Base-by-base conservation (phyloP, 2,797 vertebrate genomes). In the Acanthurus leucopareius region DNA sequence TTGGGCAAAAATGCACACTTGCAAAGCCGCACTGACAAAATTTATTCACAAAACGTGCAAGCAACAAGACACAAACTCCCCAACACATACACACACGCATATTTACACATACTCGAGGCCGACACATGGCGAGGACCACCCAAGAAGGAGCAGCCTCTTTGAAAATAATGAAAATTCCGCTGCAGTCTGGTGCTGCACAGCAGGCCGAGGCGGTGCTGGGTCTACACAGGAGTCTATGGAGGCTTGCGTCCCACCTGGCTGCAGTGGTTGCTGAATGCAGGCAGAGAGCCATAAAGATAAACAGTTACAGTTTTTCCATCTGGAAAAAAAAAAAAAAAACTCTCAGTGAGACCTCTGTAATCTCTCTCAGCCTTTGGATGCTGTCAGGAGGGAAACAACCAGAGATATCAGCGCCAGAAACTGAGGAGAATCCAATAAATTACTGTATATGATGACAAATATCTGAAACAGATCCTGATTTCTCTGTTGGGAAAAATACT, bases 131-230 rank as follows among this genome's bases (percentile, higher is more conserved):
- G 59, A 60, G 84, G 92, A 90, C 89, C 89, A 92, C 90, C 90
- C 89, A 93, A 89, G 88, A 89, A 81, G 86, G 77, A 84, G 71
- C 57, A 66, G 75, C 77, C 72, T 75, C 83, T 85, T 88, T 77
- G 80, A 90, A 93, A 92, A 94, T 88, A 90, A 89, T 89, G 83
- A 85, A 92, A 91, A 84, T 90, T 87, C 88, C 69, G 11, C 77
- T 59, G 75, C 85, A 86, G 85, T 82, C 85, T 80, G 78, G 81
- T 83, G 83, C 70, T 75, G 84, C 88, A 76, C 84, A 90, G 86
- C 86, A 80, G 89, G 86, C 77, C 63, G 44, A 83, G 64, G 71
- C 77, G 75, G 75, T 45, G 22, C 87, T 28, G 69, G 40, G 32
- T 82, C 79, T 56, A 73, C 81, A 60, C 69, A 49, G 68, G 64